A percentile compares a stretch with the other conserved stretches of the same genome.
phyloP scores from a whole-genome alignment of 2,797 vertebrate genomes.

The Delichon dasypus region DNA sequence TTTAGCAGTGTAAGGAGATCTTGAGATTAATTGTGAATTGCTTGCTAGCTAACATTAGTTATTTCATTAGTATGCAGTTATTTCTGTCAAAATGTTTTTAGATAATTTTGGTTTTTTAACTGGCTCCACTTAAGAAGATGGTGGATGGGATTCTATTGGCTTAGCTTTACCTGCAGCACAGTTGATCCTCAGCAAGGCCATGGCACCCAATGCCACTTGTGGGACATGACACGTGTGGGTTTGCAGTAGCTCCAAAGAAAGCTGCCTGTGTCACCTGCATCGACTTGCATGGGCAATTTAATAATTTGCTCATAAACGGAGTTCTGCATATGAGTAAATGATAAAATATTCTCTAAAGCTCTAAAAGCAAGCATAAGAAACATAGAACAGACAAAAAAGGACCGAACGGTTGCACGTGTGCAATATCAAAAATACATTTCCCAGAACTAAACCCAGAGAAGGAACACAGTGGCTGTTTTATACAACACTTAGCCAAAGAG shows the following conservation, averaged over 20 bases:
- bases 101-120: not conserved
- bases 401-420: not conserved
- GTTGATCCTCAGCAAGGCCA: not conserved
- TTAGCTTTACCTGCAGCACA: not conserved
- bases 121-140: not conserved
- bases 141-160: not conserved
- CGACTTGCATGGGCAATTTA: not conserved
- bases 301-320: not conserved
- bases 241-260: not conserved
- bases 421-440: not conserved
- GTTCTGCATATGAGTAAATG: not conserved
- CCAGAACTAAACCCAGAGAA: not conserved
- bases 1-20: not conserved
- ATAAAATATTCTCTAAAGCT: not conserved
- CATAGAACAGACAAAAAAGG: not conserved
- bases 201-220: not conserved
- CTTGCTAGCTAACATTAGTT: not conserved
- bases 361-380: not conserved
- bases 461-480: not conserved
- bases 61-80: not conserved
- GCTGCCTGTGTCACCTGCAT: not conserved
- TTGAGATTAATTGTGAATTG: not conserved
- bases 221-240: fast-evolving
- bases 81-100: not conserved
- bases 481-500: not conserved